Base-by-base conservation (phyloP, 2,888 invertebrate species). In the Notodonta ziczac region DNA sequence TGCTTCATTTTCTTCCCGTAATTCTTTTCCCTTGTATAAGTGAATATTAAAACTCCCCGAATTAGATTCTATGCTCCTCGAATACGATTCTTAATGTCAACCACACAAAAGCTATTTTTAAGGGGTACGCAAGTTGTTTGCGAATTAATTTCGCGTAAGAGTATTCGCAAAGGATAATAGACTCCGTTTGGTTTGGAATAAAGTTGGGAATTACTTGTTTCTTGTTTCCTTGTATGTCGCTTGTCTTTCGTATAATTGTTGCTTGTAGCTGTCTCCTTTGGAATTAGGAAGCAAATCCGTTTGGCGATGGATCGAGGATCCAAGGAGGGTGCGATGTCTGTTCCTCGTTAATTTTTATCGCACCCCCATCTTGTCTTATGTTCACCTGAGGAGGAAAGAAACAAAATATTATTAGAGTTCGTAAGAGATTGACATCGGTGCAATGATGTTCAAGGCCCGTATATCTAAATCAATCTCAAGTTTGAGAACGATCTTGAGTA, bases 231-330 rank as follows among this genome's bases (percentile, higher is more conserved):
- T 35, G 42, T 32, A 16, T 60, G 64, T 62, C 62, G 66, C 66
- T 73, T 87, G 89, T 90, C 86, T 87, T 84, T 78, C 70, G 84
- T 86, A 89, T 93, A 93, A 93, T 93, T 93, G 93, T 83, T 86
- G 84, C 88, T 89, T 93, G 93, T 93, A 88, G 82, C 75, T 92
- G 93, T 93, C 92, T 93, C 85, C 83, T 90, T 79, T 80, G 83
- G 86, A 91, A 92, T 93, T 92, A 93, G 83, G 88, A 82, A 88
- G 84, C 85, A 90, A 91, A 93, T 93, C 91, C 88, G 86, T 88
- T 86, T 84, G 81, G 85, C 86, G 91, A 92, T 93, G 91, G 93
- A 90, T 87, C 82, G 78, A 79, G 84, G 83, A 83, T 67, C 72
- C 66, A 61, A 64, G 73, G 65, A 68, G 73, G 72, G 77, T 78